Percentiles rank a stretch among this genome's conserved stretches.
These are phyloP conservation scores for Thymelicus lineola DNA, from an alignment of 2,888 invertebrate species.

Conservation along the genomic window DNA sequence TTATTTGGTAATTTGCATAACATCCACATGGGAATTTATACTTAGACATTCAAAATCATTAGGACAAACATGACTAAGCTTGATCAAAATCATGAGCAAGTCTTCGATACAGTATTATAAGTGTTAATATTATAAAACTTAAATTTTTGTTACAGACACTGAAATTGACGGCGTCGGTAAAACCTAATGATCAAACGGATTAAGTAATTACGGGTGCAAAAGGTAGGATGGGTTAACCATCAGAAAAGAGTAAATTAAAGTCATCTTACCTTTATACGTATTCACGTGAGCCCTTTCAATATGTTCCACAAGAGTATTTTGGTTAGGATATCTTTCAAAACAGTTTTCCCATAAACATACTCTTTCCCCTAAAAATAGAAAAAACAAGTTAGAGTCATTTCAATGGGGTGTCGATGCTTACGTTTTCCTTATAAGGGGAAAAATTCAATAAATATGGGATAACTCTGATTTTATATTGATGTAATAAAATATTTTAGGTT, in stretches of 20 bases:
- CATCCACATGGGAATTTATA: neutral
- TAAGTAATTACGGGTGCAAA: too few species aligned
- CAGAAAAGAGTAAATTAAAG: too few species aligned
- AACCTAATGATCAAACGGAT: too few species aligned
- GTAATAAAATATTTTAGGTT: too few species aligned
- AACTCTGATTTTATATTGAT: too few species aligned
- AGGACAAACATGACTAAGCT: conserved; percentile 2
- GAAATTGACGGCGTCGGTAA: too few species aligned
- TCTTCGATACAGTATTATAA: too few species aligned
- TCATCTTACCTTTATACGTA: conserved; percentile 86
- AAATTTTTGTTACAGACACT: too few species aligned
- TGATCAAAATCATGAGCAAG: neutral
- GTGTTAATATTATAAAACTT: too few species aligned
- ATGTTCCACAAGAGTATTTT: conserved; percentile 92
- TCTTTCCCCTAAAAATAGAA: conserved; percentile 68
- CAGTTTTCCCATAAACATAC: conserved; percentile 95
- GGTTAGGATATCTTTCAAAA: conserved; percentile 91
- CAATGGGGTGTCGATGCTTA: neutral
- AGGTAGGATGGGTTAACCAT: too few species aligned
- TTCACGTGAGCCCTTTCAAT: conserved; percentile 96
- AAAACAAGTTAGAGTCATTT: conserved; percentile 40
- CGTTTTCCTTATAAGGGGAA: too few species aligned
- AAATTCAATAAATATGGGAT: too few species aligned
- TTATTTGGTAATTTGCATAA: conserved; percentile 22
- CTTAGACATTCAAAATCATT: neutral